Percentiles rank a stretch among this genome's conserved stretches.
Conservation (phyloP, 2,888 invertebrate species). For the Alcis repandata region DNA sequence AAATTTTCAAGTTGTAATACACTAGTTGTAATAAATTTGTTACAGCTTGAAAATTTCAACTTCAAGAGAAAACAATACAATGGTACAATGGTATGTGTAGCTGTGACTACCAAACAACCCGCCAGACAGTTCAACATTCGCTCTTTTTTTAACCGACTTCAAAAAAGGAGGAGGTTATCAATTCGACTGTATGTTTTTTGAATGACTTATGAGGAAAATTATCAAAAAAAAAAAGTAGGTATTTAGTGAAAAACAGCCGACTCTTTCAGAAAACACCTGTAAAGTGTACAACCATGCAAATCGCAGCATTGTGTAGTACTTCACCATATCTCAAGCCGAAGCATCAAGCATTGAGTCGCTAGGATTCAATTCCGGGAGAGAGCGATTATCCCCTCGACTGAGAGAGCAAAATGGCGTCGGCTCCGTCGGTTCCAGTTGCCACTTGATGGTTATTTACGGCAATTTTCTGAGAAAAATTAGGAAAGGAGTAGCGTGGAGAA, state of each 20-base stretch:
- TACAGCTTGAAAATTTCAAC: no score
- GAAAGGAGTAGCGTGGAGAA: constrained; percentile 10
- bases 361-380: constrained; percentile 46
- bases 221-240: no score
- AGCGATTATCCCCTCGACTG: constrained; percentile 63
- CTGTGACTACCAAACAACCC: no score
- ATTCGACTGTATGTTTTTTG: no score
- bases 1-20: no score
- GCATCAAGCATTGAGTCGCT: constrained; percentile 50
- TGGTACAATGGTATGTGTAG: no score
- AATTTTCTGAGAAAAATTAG: constrained; percentile 55
- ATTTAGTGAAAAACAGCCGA: background rate
- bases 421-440: constrained; percentile 50
- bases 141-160: no score
- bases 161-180: no score
- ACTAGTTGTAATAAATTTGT: no score
- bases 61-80: no score
- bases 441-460: constrained; percentile 67
- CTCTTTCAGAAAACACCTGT: background rate
- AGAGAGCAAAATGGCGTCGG: constrained; percentile 60
- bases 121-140: no score
- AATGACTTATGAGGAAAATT: no score
- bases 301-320: constrained; percentile 13
- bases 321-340: constrained; percentile 33
- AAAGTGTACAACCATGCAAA: background rate